Base-by-base conservation (phyloP, 2,888 invertebrate species). In the Elysia crispata region DNA sequence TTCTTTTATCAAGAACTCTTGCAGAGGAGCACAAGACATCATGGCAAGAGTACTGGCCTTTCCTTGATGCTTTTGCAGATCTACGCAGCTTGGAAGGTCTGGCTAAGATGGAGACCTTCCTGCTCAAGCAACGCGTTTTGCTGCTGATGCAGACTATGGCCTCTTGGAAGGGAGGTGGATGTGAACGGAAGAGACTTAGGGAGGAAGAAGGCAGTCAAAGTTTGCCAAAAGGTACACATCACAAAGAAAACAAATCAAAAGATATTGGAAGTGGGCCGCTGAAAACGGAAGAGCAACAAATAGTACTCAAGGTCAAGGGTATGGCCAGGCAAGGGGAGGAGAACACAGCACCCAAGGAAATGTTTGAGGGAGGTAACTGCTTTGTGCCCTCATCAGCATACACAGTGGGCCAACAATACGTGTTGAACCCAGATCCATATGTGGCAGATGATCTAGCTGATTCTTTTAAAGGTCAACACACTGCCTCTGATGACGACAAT, bases 31-130 rank as follows among this genome's bases (percentile, higher is more conserved):
- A 89, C 82, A 76, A 86, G 0, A 83, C 90, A 6, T 86, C 94
- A 15, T 98, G 98, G 98, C 95, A 95, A 82, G 98, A 98, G 89
- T 96, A 96, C 92, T 98, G 98, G 98, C 95, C 95, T 8, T 98
- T 98, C 91, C 93, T 98, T 20, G 95, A 95, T 86, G 94, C 94
- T 0, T 97, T 96, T 91, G 94, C 95, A 0, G 96, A 98, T 91
- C 93, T 98, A 8, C 92, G 95, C 0, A 94, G 95, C 0, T 90
- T 93, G 0, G 95, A 95, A 78, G 98, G 98, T 0, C 93, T 98
- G 13, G 88, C 92, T 0, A 93, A 95, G 64, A 92, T 98, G 15
- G 97, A 98, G 90, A 93, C 94, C 67, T 95, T 96, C 92, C 93
- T 98, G 31, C 94, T 94, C 86, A 87, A 87, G 80, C 86, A 86